A percentile compares a stretch with the other conserved stretches of the same genome.
Conservation (phyloP, 2,888 invertebrate species). For the Melangyna quadrimaculata region DNA sequence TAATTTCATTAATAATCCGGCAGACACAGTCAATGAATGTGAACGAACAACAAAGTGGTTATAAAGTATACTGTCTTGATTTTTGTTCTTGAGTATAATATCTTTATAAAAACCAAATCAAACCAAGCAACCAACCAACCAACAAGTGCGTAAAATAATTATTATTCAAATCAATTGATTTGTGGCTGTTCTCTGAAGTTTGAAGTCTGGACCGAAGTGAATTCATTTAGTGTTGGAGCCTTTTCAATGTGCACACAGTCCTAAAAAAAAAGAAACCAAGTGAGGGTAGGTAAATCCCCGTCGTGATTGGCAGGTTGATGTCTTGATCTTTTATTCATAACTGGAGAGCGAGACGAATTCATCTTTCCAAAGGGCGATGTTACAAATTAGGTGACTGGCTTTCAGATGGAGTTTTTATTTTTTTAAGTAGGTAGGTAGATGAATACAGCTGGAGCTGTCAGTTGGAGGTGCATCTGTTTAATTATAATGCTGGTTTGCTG, state of each 20-base stretch:
- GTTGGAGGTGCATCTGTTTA: constrained; percentile 40
- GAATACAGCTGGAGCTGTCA: constrained; percentile 22
- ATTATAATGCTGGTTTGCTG: constrained; percentile 7
- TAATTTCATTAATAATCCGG: constrained; percentile 71
- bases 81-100: not conserved
- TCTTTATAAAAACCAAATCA: not conserved
- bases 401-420: not conserved
- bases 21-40: constrained; percentile 24
- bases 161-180: constrained; percentile 61
- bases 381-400: constrained; percentile 34
- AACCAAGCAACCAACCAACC: not conserved
- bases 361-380: not conserved
- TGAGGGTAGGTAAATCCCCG: constrained; percentile 70
- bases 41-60: constrained; percentile 49
- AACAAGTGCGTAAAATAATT: constrained; percentile 54
- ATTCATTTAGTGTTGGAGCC: constrained; percentile 8
- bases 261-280: not conserved
- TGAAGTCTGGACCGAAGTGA: not conserved
- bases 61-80: not conserved
- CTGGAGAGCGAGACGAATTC: constrained; percentile 6
- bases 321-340: constrained; percentile 44
- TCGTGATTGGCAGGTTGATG: constrained; percentile 77
- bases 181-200: not conserved
- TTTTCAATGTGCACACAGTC: not conserved
- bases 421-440: not conserved